Evolutionary conservation across 2,113 vertebrate genomes (phyloP).

Genomic region (Gallinago media): DNA sequence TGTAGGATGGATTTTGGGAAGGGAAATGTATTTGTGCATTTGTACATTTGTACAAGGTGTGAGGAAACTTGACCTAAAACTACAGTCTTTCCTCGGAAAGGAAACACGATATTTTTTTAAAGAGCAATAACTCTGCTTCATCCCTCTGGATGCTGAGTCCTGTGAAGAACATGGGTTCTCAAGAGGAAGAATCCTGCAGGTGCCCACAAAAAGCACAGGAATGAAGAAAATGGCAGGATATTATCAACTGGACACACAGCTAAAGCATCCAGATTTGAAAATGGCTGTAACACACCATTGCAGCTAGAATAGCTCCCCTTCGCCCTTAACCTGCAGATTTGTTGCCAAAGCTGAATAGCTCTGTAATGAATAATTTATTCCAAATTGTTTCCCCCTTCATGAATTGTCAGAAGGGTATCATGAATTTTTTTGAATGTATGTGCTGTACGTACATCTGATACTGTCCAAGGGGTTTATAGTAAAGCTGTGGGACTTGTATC

Average conservation of each 20-base stretch:
- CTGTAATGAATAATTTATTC: constrained; percentile 53
- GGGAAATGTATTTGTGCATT: neutral
- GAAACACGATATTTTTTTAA: neutral
- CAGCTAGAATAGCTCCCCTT: neutral
- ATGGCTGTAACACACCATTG: neutral
- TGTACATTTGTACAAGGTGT: neutral
- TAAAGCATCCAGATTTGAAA: neutral
- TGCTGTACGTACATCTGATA: neutral
- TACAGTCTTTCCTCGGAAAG: neutral
- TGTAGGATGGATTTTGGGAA: neutral
- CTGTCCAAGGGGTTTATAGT: neutral
- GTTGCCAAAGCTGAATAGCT: constrained; percentile 22
- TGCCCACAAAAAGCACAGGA: neutral
- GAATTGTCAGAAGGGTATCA: neutral
- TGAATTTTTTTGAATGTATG: neutral
- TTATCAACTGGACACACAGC: neutral
- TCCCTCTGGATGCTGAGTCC: neutral
- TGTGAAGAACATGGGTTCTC: neutral
- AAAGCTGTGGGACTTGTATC: neutral
- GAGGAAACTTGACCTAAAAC: neutral
- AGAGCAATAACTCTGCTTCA: neutral
- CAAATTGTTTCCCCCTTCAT: constrained; percentile 1
- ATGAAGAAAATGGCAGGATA: neutral
- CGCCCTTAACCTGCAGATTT: constrained; percentile 9
- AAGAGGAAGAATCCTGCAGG: neutral